Base-by-base conservation (phyloP, 2,797 vertebrate genomes). In the Myoxocephalus aenaeus region DNA sequence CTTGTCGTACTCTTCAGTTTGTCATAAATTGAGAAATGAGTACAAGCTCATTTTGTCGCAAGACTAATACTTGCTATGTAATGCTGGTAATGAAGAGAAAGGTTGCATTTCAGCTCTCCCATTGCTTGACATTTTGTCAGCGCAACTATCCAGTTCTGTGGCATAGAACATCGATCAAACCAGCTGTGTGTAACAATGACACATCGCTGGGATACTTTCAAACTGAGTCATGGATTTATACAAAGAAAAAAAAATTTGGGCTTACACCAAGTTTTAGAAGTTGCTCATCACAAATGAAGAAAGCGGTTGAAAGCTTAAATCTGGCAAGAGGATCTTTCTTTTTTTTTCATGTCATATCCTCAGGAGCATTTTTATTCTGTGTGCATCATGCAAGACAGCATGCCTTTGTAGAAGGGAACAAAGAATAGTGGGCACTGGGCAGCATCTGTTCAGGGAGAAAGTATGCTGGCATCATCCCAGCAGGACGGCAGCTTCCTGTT, bases 361-460 rank as follows among this genome's bases (percentile, higher is more conserved):
- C 32, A 77, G 65, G 76, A 78, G 17, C 48, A 36, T 82, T 87
- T 84, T 53, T 54, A 76, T 82, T 86, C 66, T 25, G 59, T 10
- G 53, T 68, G 70, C 54, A 57, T 56, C 64, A 12, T 38, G 62
- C 61, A 68, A 54, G 75, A 50, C 73, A 38, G 40, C 4, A 25
- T 46, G 46, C 38, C 65, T 79, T 87, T 68, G 48, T 59, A 73
- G 73, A 56, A 17, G 56, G 59, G 75, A 84, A 80, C 75, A 79
- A 75, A 83, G 70, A 38, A 20, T 5, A 46, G 77, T 63, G 68
- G 77, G 54, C 70, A 75, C 27, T 65, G 74, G 81, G 73, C 77
- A 73, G 81, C 85, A 86, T 88, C 89, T 90, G 86, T 77, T 86
- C 66, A 70, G 74, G 72, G 75, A 81, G 38, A 76, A 67, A 70